Conservation (phyloP, 2,888 invertebrate genomes). For the Orthosia gracilis region DNA sequence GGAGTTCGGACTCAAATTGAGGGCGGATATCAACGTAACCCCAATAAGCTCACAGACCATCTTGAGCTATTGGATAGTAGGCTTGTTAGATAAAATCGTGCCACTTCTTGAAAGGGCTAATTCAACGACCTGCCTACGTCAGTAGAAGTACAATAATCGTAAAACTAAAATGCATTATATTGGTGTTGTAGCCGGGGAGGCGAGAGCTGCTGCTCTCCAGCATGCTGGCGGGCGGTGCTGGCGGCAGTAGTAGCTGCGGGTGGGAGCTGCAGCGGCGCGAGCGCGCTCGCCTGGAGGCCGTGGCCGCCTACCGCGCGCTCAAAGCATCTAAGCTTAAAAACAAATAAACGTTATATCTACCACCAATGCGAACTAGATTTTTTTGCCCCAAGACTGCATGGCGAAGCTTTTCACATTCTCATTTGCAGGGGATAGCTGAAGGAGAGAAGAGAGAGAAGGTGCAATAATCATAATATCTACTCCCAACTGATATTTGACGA, state of each 20-base stretch:
- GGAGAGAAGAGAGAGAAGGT: too few species aligned
- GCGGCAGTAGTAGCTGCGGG: slow-evolving; percentile 50
- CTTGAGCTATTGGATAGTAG: too few species aligned
- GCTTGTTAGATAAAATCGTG: too few species aligned
- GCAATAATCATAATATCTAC: too few species aligned
- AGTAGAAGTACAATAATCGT: background rate
- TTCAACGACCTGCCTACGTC: too few species aligned
- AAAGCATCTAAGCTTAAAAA: slow-evolving; percentile 66
- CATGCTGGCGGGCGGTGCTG: slow-evolving; percentile 67
- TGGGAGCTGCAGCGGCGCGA: slow-evolving; percentile 60
- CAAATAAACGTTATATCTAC: slow-evolving; percentile 34
- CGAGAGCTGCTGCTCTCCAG: slow-evolving; percentile 90
- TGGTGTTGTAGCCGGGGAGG: slow-evolving; percentile 90
- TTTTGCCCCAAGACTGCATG: background rate
- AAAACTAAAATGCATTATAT: slow-evolving; percentile 5
- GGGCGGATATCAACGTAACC: too few species aligned
- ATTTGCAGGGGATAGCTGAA: background rate
- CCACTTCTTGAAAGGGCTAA: too few species aligned
- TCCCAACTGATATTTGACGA: too few species aligned
- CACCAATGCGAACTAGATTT: background rate
- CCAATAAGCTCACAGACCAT: too few species aligned
- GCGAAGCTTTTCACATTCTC: background rate
- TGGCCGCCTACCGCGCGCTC: slow-evolving; percentile 80
- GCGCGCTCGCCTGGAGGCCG: slow-evolving; percentile 75
- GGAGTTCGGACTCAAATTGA: too few species aligned